Evolutionary conservation across 2,797 vertebrate genomes (phyloP).

Genomic region (Rhodeus uyekii): DNA sequence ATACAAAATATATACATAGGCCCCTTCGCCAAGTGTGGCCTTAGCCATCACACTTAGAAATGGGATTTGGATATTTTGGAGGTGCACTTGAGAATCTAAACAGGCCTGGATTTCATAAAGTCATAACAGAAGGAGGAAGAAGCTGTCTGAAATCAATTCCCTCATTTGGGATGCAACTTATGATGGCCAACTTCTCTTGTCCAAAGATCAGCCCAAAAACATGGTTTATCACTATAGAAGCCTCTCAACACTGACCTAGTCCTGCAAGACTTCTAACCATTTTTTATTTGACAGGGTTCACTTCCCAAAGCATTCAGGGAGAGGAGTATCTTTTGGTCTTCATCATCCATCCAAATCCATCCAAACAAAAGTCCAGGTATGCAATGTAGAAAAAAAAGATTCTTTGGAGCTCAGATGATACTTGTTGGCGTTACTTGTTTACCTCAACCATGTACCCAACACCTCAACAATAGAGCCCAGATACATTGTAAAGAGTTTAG

Average conservation of each 20-base stretch:
- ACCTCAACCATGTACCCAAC: too few relatives aligned
- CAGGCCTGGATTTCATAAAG: constrained; percentile 1
- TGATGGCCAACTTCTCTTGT: constrained; percentile 2
- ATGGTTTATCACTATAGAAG: neutral
- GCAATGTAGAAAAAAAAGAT: neutral
- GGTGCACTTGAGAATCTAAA: neutral
- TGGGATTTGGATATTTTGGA: neutral
- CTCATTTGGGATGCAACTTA: neutral
- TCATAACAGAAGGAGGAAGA: neutral
- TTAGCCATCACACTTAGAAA: neutral
- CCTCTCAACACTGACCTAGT: neutral
- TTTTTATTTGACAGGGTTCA: neutral
- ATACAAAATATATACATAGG: too few relatives aligned
- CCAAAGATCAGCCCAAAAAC: neutral
- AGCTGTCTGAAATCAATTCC: constrained; percentile 6
- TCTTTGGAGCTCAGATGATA: constrained; percentile 3
- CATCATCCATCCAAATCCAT: neutral
- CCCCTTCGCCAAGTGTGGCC: too few relatives aligned
- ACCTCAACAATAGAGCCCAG: neutral
- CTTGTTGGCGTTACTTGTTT: neutral
- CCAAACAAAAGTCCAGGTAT: constrained; percentile 4
- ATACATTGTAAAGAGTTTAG: neutral
- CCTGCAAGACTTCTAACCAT: neutral
- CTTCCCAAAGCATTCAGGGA: neutral
- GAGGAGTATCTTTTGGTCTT: constrained; percentile 18